These are phyloP conservation scores for Colletes collaris DNA, from an alignment of 2,888 invertebrate species.

Conservation along the genomic window DNA sequence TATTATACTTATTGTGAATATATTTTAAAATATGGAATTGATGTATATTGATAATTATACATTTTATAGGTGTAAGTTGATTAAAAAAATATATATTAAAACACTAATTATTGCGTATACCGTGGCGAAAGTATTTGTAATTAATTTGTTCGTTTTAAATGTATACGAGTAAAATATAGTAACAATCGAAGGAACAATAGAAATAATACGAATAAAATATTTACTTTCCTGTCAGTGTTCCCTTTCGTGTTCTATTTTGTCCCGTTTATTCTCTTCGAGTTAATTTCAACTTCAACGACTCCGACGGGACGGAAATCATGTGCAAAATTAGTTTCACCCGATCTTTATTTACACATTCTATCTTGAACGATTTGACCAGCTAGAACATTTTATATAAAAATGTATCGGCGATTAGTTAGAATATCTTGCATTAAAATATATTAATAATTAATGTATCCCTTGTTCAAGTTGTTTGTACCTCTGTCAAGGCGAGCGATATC, in stretches of 20 bases:
- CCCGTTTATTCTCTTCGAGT: conserved; percentile 56
- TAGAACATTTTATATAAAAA: conserved; percentile 78
- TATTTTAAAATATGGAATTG: conserved; percentile 45
- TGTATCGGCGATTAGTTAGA: conserved; percentile 82
- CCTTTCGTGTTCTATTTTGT: neutral
- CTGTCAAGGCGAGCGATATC: conserved; percentile 87
- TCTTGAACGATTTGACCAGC: conserved; percentile 84
- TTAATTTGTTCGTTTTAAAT: conserved; percentile 29
- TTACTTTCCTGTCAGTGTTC: conserved; percentile 4
- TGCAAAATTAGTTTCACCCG: conserved; percentile 85
- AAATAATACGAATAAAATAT: neutral
- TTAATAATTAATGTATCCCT: no score
- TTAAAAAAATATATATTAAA: conserved; percentile 32
- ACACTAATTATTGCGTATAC: conserved; percentile 27
- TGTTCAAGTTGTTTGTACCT: conserved; percentile 83
- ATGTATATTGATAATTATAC: conserved; percentile 44
- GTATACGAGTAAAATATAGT: conserved; percentile 17
- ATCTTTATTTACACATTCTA: conserved; percentile 84
- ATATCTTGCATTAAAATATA: conserved; percentile 58
- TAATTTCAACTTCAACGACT: conserved; percentile 83
- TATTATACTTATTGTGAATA: conserved; percentile 42
- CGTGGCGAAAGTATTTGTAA: conserved; percentile 18
- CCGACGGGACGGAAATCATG: conserved; percentile 86
- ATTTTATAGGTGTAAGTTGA: conserved; percentile 26
- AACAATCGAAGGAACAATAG: neutral